phyloP scores from a whole-genome alignment of 1,140 invertebrate genomes.

The Trichonephila clavata region DNA sequence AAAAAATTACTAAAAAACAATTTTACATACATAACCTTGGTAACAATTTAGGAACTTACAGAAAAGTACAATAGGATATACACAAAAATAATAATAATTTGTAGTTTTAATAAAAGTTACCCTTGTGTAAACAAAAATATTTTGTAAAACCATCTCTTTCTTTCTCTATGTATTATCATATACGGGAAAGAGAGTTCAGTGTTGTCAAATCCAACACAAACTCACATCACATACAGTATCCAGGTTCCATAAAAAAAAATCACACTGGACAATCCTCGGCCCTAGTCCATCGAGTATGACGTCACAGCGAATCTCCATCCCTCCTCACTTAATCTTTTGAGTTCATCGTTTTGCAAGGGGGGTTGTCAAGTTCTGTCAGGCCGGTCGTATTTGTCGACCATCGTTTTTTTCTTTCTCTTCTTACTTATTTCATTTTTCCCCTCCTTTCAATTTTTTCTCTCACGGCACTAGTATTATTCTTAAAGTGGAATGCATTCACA shows the following conservation, averaged over 20 bases:
- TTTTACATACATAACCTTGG: no score
- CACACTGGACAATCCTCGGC: background rate
- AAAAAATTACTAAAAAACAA: no score
- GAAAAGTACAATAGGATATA: no score
- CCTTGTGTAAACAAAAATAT: no score
- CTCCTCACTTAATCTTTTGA: slow-evolving; percentile 31
- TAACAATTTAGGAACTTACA: no score
- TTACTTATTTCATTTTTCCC: background rate
- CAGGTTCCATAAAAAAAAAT: background rate
- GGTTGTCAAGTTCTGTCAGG: slow-evolving; percentile 44
- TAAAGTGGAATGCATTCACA: background rate
- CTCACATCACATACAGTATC: no score
- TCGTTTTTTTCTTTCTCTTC: background rate
- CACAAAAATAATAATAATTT: no score
- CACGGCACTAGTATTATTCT: background rate
- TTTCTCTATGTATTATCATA: no score
- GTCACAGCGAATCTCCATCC: slow-evolving; percentile 23
- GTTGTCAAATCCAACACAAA: no score
- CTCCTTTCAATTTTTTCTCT: background rate
- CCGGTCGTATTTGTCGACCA: slow-evolving; percentile 39
- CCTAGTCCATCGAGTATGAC: slow-evolving; percentile 8
- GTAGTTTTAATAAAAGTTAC: no score
- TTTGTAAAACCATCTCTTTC: no score
- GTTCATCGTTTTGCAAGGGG: slow-evolving; percentile 20
- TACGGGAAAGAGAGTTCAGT: no score